Conservation (phyloP, 2,888 invertebrate species). For the Pristionchus maxplancki region DNA sequence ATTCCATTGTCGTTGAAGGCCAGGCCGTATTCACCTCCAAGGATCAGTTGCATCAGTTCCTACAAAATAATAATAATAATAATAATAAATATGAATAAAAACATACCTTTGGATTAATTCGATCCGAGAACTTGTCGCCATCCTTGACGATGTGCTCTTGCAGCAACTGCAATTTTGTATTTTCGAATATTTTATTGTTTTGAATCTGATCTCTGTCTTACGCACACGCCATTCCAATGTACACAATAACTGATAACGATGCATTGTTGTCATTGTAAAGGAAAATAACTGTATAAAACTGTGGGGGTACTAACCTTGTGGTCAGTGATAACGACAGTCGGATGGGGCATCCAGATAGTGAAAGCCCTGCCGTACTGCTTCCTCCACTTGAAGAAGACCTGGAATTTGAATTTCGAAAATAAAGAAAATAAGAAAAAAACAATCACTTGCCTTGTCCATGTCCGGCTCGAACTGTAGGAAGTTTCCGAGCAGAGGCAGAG, state of each 20-base stretch:
- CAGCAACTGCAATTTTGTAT: not conserved
- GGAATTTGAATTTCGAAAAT: not conserved
- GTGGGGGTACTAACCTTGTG: too few species aligned
- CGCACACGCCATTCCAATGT: too few species aligned
- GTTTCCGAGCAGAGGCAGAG: not conserved
- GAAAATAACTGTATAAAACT: too few species aligned
- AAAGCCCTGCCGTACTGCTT: not conserved
- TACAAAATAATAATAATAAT: too few species aligned
- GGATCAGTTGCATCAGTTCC: not conserved
- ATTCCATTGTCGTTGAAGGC: not conserved
- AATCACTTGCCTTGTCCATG: not conserved
- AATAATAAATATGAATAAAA: too few species aligned
- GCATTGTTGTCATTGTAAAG: too few species aligned
- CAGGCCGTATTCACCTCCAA: not conserved
- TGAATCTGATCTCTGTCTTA: too few species aligned
- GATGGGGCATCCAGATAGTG: not conserved
- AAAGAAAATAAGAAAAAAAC: not conserved
- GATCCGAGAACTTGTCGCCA: slow-evolving; percentile 24
- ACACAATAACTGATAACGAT: too few species aligned
- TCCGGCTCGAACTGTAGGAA: not conserved
- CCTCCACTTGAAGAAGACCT: not conserved
- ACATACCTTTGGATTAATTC: not conserved
- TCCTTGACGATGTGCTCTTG: slow-evolving; percentile 10
- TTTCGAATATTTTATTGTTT: not conserved
- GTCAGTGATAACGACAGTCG: not conserved